Base-by-base conservation (phyloP, 2,113 vertebrate species). In the Hucho hucho region DNA sequence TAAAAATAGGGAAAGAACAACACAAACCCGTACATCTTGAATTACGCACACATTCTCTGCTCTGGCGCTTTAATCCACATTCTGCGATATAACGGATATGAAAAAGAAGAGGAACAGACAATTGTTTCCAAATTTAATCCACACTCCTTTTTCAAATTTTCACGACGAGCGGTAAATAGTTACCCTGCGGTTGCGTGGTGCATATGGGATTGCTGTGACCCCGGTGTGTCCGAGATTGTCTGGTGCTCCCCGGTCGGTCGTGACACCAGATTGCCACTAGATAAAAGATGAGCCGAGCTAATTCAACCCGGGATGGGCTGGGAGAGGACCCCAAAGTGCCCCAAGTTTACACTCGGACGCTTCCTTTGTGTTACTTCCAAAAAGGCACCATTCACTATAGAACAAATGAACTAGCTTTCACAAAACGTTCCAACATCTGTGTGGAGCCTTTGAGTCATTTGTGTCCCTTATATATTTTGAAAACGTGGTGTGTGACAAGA, bases 281-380 rank as follows among this genome's bases (percentile, higher is more conserved):
- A 79, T 81, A 74, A 75, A 85, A 79, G 83, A 83, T 64, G 84
- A 77, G 79, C 77, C 67, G 84, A 88, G 83, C 81, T 83, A 46
- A 43, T 49, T 84, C 81, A 70, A 86, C 78, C 29, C 75, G 71
- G 75, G 72, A 71, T 64, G 81, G 82, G 81, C 13, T 73, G 28
- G 87, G 80, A 82, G 69, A 78, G 79, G 89, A 83, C 68, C 79
- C 82, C 84, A 92, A 92, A 91, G 83, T 92, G 88, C 79, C 69
- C 88, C 80, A 86, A 76, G 83, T 95, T 91, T 91, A 92, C 92
- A 90, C 93, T 92, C 89, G 90, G 92, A 88, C 84, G 87, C 87
- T 83, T 95, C 95, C 94, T 96, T 96, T 98, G 96, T 97, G 90
- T 92, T 77, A 68, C 63, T 63, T 82, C 67, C 6, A 22, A 59